phyloP scores from a whole-genome alignment of 2,113 vertebrate species.

The Machaerirhynchus nigripectus region DNA sequence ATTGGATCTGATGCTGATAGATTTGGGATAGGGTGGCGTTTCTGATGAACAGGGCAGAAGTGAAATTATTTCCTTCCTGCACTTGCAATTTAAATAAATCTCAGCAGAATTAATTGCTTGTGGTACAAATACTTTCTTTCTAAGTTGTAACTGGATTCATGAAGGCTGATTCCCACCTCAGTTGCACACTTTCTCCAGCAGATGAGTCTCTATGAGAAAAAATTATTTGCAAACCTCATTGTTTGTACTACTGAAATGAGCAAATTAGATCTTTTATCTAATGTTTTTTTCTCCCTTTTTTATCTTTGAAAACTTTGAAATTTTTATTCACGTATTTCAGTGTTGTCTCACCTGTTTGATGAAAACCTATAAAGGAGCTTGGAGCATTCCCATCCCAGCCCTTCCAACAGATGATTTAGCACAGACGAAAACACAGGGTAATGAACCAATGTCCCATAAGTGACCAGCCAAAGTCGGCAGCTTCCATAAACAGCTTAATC shows the following conservation, averaged over 20 bases:
- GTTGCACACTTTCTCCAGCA: not conserved
- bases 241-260: not conserved
- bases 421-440: not conserved
- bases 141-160: not conserved
- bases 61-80: not conserved
- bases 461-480: not conserved
- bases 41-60: conserved; percentile 14
- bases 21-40: not conserved
- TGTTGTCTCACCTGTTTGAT: not conserved
- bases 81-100: conserved; percentile 41
- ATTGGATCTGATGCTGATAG: not conserved
- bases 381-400: not conserved
- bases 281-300: not conserved
- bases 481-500: not conserved
- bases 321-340: not conserved
- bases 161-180: not conserved
- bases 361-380: not conserved
- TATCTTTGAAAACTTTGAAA: not conserved
- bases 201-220: not conserved
- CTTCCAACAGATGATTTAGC: not conserved
- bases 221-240: not conserved
- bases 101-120: conserved; percentile 7
- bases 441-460: not conserved
- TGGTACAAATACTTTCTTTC: not conserved
- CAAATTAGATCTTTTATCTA: not conserved